A percentile compares a stretch with the other conserved stretches of the same genome.
Conservation (phyloP, 1,140 invertebrate genomes). For the Homarus americanus region DNA sequence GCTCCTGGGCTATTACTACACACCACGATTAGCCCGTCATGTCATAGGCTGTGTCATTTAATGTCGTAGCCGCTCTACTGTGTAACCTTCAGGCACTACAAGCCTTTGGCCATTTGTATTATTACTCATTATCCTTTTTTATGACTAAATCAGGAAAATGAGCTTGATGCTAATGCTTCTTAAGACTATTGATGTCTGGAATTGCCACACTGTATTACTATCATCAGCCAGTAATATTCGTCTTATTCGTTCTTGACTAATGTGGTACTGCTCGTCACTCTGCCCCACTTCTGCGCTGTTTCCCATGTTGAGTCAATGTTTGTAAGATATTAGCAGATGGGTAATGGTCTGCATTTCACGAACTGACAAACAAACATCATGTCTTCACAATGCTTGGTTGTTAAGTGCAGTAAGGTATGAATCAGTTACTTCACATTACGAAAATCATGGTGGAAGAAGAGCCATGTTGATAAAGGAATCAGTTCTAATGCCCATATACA, state of each 20-base stretch:
- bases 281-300: slow-evolving; percentile 30
- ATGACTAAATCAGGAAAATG: slow-evolving; percentile 31
- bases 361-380: neutral
- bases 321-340: slow-evolving; percentile 27
- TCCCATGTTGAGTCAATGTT: slow-evolving; percentile 21
- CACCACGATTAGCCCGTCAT: slow-evolving; percentile 37
- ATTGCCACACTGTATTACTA: slow-evolving; percentile 45
- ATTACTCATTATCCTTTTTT: slow-evolving; percentile 35
- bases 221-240: slow-evolving; percentile 45
- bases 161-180: slow-evolving; percentile 56
- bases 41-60: slow-evolving; percentile 49
- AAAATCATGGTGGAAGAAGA: neutral
- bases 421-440: neutral
- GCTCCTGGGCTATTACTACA: slow-evolving; percentile 50
- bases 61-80: slow-evolving; percentile 60
- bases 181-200: slow-evolving; percentile 57
- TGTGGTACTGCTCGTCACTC: slow-evolving; percentile 44
- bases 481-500: no score
- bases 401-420: no score
- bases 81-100: slow-evolving; percentile 55
- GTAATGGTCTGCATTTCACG: neutral
- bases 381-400: neutral
- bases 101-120: slow-evolving; percentile 43
- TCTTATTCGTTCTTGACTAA: slow-evolving; percentile 40
- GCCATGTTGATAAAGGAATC: no score